Evolutionary conservation across 2,888 invertebrate genomes (phyloP), one percentile per base, ranked within the genome.

Genomic region (Pterobdella sp.): DNA sequence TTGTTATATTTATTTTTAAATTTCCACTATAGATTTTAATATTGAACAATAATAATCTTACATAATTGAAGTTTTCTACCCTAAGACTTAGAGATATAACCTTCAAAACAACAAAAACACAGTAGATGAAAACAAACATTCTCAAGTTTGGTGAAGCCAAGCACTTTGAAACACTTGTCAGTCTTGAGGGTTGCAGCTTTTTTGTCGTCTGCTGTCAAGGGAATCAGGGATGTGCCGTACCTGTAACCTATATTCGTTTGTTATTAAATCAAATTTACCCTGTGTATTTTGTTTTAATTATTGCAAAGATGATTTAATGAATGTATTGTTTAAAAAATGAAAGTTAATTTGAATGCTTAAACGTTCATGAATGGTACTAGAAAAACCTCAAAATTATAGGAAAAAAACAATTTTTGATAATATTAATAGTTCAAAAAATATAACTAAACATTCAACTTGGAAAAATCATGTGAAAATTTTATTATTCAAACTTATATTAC

Each of bases 181-280:
- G 87, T 84, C 75, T 86, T 82, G 81, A 88, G 88, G 22, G 87
- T 84, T 86, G 88, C 86, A 73, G 84, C 84, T 75, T 85, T 85
- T 78, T 87, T 87, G 79, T 85, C 85, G 67, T 87, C 87, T 52
- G 85, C 84, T 75, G 83, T 79, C 78, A 88, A 86, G 4, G 89
- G 88, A 34, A 89, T 87, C 34, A 88, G 82, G 76, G 86, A 86
- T 77, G 87, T 87, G 0, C 89, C 89, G 82, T 88, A 89, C 68
- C 85, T 82, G 78, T 85, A 87, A 31, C 83, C 85, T 84, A 76
- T 26, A 77, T 73, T 14, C 22, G 36, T 67, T 29, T 26, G 35
- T 1, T 1, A 22, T 32, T n/a, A 1, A 56, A 56, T 31, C 2
- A 18, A 60, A 4, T 22, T n/a, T n/a, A n/a, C n/a, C n/a, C n/a